Conservation (phyloP, 2,797 vertebrate species). For the Anguilla megastoma region DNA sequence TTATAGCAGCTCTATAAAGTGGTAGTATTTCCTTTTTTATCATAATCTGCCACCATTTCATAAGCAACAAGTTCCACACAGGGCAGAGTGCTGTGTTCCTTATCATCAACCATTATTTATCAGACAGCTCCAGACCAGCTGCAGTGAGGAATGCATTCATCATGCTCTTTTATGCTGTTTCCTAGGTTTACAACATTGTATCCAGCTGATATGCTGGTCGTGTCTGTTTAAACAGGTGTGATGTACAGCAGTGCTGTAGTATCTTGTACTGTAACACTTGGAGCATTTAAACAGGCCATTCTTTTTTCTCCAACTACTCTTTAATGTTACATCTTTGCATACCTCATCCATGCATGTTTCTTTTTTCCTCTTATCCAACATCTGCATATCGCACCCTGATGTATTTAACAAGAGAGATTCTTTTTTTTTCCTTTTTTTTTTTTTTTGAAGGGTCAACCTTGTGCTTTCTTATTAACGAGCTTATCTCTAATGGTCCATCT, state of each 20-base stretch:
- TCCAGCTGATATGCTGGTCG: neutral
- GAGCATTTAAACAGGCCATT: neutral
- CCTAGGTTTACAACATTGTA: neutral
- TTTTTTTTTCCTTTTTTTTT: neutral
- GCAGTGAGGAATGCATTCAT: neutral
- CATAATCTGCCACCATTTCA: constrained; percentile 3
- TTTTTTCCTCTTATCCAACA: neutral
- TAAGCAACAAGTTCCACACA: constrained; percentile 4
- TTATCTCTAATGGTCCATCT: neutral
- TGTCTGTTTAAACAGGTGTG: neutral
- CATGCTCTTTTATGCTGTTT: neutral
- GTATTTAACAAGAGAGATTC: neutral
- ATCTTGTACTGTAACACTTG: neutral
- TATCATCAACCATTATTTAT: neutral
- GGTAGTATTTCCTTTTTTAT: neutral
- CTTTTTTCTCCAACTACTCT: neutral
- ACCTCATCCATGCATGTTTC: neutral
- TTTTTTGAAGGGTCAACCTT: neutral
- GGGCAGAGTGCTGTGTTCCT: neutral
- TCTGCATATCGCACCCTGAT: neutral
- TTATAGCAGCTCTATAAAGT: neutral
- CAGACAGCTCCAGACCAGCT: neutral
- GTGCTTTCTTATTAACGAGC: neutral
- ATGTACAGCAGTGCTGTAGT: neutral
- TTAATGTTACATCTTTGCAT: neutral